These are phyloP conservation scores for Lepus timidus DNA, from an alignment of 2,113 vertebrate species.

Conservation along the genomic window DNA sequence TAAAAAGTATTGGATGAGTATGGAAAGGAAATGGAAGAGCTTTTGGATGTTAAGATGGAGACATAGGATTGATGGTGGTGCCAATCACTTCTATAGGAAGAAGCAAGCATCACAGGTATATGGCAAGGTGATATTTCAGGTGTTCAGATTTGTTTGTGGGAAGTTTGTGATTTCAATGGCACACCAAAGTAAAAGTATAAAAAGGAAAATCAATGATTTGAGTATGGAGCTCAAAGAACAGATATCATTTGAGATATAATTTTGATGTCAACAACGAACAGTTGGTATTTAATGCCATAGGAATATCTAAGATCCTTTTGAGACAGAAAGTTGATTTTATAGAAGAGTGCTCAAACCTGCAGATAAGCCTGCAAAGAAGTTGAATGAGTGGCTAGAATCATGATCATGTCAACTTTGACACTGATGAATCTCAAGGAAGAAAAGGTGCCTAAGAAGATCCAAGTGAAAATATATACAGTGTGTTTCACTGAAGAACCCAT, in stretches of 20 bases:
- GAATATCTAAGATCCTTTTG: neutral
- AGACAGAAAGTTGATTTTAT: neutral
- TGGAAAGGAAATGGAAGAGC: neutral
- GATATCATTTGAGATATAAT: neutral
- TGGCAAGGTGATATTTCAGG: neutral
- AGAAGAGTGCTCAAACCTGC: neutral
- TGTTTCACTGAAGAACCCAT: neutral
- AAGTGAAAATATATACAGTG: neutral
- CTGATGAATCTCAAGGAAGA: constrained; percentile 16
- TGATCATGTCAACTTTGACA: neutral
- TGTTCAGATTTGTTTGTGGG: neutral
- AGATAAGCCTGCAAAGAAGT: neutral
- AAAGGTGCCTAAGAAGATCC: neutral
- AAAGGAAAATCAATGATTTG: neutral
- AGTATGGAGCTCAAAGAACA: neutral
- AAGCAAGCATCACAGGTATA: neutral
- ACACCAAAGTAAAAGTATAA: neutral
- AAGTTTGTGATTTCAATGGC: constrained; percentile 18
- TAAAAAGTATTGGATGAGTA: neutral
- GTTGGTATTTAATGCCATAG: neutral
- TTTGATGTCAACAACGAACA: neutral
- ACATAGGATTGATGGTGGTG: neutral
- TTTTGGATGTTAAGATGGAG: neutral
- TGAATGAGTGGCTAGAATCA: neutral
- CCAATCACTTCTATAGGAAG: neutral